Evolutionary conservation across 2,888 invertebrate genomes (phyloP).

Genomic region (Andrena bicolor): DNA sequence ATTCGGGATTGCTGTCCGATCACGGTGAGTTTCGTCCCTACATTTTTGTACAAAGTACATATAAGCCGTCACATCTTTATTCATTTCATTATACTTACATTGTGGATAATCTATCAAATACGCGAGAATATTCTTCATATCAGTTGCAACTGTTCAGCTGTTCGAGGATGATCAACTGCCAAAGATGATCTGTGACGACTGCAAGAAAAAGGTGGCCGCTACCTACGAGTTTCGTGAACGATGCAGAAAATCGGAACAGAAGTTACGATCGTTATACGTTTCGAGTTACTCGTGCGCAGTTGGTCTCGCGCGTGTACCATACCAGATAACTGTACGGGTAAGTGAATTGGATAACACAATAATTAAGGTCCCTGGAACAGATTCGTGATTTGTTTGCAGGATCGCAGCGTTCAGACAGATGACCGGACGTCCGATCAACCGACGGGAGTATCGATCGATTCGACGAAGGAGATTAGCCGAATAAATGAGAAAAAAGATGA

Average conservation of each 20-base stretch:
- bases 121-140: background rate
- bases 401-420: background rate
- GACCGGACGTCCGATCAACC: background rate
- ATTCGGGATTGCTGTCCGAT: conserved; percentile 66
- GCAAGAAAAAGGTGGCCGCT: conserved; percentile 47
- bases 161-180: conserved; percentile 56
- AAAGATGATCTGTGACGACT: conserved; percentile 61
- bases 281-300: background rate
- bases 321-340: background rate
- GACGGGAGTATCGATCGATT: background rate
- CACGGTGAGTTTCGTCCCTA: conserved; percentile 42
- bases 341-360: background rate
- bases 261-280: conserved; percentile 41
- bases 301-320: background rate
- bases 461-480: too few relatives aligned
- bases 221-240: conserved; percentile 58
- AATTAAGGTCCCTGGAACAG: background rate
- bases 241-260: conserved; percentile 59
- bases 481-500: background rate
- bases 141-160: conserved; percentile 45
- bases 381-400: background rate
- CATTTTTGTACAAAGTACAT: too few relatives aligned
- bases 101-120: background rate
- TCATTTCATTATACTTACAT: background rate
- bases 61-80: background rate